Evolutionary conservation across 2,113 vertebrate species (phyloP).

Genomic region (Noturus placidus): DNA sequence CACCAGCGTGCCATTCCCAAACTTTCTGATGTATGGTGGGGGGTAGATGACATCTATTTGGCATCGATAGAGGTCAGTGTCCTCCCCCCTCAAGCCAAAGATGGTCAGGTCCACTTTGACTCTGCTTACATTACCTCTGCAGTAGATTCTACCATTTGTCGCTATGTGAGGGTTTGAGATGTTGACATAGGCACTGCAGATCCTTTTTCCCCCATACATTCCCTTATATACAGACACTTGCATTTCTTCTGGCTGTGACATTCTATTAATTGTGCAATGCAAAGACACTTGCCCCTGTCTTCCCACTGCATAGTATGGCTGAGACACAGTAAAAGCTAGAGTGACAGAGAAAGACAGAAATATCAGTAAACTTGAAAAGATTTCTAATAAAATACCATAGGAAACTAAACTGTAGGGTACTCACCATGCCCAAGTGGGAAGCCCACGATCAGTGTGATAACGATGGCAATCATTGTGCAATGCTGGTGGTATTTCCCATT

Average conservation of each 20-base stretch:
- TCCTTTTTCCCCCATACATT: constrained; percentile 32
- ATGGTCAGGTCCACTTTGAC: constrained; percentile 60
- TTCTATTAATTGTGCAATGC: constrained; percentile 45
- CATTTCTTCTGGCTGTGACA: constrained; percentile 44
- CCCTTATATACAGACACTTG: constrained; percentile 61
- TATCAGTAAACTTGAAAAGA: background rate
- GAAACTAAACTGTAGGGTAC: background rate
- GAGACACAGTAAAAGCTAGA: constrained; percentile 60
- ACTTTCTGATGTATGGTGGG: constrained; percentile 58
- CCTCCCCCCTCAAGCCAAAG: constrained; percentile 56
- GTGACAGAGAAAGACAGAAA: background rate
- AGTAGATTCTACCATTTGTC: constrained; percentile 43
- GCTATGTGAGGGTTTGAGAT: constrained; percentile 23
- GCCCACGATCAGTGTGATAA: constrained; percentile 38
- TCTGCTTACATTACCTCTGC: constrained; percentile 46
- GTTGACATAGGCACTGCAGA: constrained; percentile 58
- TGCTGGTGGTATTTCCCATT: constrained; percentile 30
- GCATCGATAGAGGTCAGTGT: constrained; percentile 71
- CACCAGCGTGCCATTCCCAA: constrained; percentile 67
- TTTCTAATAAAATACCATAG: constrained; percentile 18
- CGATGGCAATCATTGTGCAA: constrained; percentile 49
- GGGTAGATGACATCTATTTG: constrained; percentile 63
- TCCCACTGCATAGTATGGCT: constrained; percentile 61
- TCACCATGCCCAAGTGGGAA: constrained; percentile 43
- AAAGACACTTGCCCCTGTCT: constrained; percentile 52